Evolutionary conservation across 2,113 vertebrate genomes (phyloP).

Genomic region (Noctilio leporinus): DNA sequence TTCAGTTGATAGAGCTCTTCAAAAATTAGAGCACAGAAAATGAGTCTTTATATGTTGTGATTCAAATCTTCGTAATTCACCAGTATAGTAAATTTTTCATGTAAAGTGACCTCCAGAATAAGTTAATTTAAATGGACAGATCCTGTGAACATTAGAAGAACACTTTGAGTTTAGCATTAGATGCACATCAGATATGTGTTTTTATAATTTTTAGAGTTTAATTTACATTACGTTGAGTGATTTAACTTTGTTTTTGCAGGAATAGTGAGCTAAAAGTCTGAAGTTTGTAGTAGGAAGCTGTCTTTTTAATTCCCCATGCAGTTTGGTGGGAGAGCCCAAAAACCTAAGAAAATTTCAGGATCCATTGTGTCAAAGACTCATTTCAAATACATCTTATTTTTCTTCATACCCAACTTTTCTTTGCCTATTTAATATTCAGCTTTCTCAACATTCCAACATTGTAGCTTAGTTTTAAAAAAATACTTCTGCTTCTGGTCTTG

Average conservation of each 20-base stretch:
- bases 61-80: constrained; percentile 8
- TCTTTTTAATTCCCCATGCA: background rate
- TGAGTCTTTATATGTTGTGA: background rate
- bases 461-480: background rate
- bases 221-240: background rate
- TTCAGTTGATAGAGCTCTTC: constrained; percentile 19
- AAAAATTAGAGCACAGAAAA: constrained; percentile 46
- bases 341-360: background rate
- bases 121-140: background rate
- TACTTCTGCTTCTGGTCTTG: background rate
- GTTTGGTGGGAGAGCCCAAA: background rate
- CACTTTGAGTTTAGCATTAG: background rate
- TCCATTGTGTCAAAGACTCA: background rate
- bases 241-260: background rate
- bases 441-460: background rate
- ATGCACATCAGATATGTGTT: background rate
- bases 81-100: background rate
- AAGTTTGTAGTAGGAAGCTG: background rate
- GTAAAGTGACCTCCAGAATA: background rate
- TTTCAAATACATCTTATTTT: background rate
- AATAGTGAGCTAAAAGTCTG: background rate
- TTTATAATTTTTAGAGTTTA: background rate
- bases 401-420: background rate
- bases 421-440: background rate
- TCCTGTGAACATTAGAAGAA: background rate